Conservation (phyloP, 2,888 invertebrate species). For the Ectemnius continuus region DNA sequence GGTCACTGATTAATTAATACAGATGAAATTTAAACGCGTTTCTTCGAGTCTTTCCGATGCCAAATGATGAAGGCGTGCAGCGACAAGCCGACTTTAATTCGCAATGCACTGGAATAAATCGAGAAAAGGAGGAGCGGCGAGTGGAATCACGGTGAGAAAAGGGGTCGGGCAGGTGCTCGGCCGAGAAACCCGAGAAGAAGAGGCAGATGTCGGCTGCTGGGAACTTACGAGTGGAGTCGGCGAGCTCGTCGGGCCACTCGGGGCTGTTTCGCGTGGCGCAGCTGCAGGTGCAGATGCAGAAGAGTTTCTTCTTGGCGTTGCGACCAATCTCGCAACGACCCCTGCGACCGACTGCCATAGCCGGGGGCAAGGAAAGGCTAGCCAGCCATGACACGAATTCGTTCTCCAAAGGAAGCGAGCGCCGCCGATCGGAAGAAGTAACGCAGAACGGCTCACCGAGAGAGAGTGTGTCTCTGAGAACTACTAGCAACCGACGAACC, state of each 20-base stretch:
- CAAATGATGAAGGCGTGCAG: not conserved
- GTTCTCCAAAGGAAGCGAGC: not conserved
- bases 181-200: not conserved
- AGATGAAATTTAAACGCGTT: too few relatives aligned
- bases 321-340: constrained; percentile 33
- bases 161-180: not conserved
- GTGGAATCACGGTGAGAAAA: not conserved
- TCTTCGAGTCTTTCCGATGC: too few relatives aligned
- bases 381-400: constrained; percentile 27
- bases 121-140: not conserved
- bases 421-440: not conserved
- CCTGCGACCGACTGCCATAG: constrained; percentile 43
- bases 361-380: constrained; percentile 21
- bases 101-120: not conserved
- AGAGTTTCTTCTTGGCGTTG: constrained; percentile 32
- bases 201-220: not conserved
- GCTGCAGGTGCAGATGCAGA: constrained; percentile 44
- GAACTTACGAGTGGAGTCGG: constrained; percentile 46
- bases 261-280: constrained; percentile 28
- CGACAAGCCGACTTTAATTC: not conserved
- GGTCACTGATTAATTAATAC: too few relatives aligned
- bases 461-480: not conserved
- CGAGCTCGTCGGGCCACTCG: constrained; percentile 30
- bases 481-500: not conserved
- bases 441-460: not conserved